Percentiles rank a stretch among this genome's conserved stretches.
Evolutionary conservation across 2,888 invertebrate species (phyloP).

Genomic region (Athalia cordata): DNA sequence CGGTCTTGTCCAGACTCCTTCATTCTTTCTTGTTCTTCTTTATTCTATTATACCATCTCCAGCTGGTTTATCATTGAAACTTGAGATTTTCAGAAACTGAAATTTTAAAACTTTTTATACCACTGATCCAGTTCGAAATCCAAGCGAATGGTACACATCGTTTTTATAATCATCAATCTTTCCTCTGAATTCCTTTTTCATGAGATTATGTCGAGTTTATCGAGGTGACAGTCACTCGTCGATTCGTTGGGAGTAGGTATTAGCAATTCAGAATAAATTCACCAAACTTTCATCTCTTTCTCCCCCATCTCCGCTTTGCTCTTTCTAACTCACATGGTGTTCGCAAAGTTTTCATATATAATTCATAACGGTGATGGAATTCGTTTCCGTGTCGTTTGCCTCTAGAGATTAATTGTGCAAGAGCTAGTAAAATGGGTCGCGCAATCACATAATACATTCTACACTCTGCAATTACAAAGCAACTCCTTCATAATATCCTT

Average conservation of each 20-base stretch:
- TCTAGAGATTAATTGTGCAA: conserved; percentile 15
- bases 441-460: conserved; percentile 17
- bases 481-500: background rate
- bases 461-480: conserved; percentile 8
- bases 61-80: background rate
- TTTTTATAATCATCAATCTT: background rate
- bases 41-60: background rate
- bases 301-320: background rate
- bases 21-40: background rate
- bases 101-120: background rate
- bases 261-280: conserved; percentile 42
- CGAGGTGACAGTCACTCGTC: conserved; percentile 31
- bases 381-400: conserved; percentile 37
- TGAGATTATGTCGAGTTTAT: conserved; percentile 28
- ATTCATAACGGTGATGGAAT: conserved; percentile 40
- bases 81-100: background rate
- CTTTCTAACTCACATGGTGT: background rate
- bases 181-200: conserved; percentile 1
- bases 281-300: conserved; percentile 15
- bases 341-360: conserved; percentile 35
- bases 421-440: conserved; percentile 14
- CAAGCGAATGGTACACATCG: background rate
- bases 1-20: background rate
- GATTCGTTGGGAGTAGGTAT: conserved; percentile 13
- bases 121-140: background rate